Base-by-base conservation (phyloP, 2,888 invertebrate species). In the Acanthosepion esculentum region DNA sequence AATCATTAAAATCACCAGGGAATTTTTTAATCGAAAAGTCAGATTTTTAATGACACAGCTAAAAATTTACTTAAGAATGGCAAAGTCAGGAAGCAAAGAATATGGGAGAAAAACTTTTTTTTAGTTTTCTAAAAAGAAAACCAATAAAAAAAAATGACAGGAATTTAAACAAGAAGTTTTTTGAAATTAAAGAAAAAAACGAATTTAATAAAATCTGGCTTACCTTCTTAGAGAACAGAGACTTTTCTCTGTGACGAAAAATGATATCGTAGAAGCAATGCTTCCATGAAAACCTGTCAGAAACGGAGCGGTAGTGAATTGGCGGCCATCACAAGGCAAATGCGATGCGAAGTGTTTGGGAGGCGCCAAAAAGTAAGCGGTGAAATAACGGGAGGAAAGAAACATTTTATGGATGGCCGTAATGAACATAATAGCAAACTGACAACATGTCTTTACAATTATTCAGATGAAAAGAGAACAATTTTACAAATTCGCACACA, bases 291-390 rank as follows among this genome's bases (percentile, higher is more conserved):
- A 78, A 78, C 78, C 78, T 78, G 78, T 78, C 78, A 78, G 78
- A 78, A 78, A n/a, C 78, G 78, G 92, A 92, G 92, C 50, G 92
- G 92, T 92, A 92, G 92, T 92, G 92, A 48, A 26, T 92, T 92
- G 92, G 92, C 20, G 48, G 92, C 92, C 92, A 92, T 92, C 92
- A 50, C 92, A 92, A 92, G 33, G 78, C 78, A 78, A 78, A 78
- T 78, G 78, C 78, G 78, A 78, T 18, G 78, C 5, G n/a, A 78
- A 78, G 78, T 78, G 78, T 78, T 78, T 78, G 78, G n/a, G 78
- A 78, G 78, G 78, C n/a, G 18, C 78, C 78, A 78, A 78, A 78
- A 78, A 55, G 23, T 18, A 15, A 4, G 78, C n/a, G 18, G 78
- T n/a, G 0, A n/a, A 1, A 33, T 78, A 78, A 78, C 78, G 78